These are phyloP conservation scores for Buphagus erythrorhynchus DNA, from an alignment of 2,797 vertebrate species.

Conservation along the genomic window DNA sequence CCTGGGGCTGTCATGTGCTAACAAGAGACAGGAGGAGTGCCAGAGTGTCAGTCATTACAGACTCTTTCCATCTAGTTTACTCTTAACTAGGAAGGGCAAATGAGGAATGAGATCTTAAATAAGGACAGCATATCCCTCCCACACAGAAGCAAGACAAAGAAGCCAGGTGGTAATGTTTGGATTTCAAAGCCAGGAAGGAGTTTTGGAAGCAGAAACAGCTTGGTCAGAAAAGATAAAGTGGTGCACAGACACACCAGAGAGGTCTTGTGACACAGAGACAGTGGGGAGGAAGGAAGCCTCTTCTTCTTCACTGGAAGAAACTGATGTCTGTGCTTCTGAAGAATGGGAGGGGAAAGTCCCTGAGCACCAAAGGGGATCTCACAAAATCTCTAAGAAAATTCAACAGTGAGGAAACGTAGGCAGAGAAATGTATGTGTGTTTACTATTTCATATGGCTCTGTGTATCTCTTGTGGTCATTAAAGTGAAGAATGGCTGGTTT, in stretches of 20 bases:
- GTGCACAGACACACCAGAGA: fast-evolving
- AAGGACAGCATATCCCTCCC: neutral
- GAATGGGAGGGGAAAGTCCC: neutral
- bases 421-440: neutral
- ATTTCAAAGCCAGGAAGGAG: neutral
- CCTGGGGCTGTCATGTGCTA: slow-evolving; percentile 58
- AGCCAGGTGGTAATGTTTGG: neutral
- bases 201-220: neutral
- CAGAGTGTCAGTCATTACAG: slow-evolving; percentile 42
- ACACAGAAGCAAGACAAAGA: neutral
- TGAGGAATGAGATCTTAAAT: neutral
- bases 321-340: neutral
- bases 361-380: neutral
- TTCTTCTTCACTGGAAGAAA: neutral
- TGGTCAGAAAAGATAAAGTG: neutral
- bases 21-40: slow-evolving; percentile 48
- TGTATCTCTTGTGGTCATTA: neutral
- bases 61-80: neutral
- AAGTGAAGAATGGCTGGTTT: neutral
- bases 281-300: neutral
- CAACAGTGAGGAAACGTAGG: neutral
- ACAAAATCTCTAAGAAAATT: neutral
- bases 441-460: neutral
- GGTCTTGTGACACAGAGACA: neutral
- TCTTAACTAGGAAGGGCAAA: neutral